These are phyloP conservation scores for Octonoba sinensis DNA, from an alignment of 2,888 invertebrate genomes.

Conservation along the genomic window DNA sequence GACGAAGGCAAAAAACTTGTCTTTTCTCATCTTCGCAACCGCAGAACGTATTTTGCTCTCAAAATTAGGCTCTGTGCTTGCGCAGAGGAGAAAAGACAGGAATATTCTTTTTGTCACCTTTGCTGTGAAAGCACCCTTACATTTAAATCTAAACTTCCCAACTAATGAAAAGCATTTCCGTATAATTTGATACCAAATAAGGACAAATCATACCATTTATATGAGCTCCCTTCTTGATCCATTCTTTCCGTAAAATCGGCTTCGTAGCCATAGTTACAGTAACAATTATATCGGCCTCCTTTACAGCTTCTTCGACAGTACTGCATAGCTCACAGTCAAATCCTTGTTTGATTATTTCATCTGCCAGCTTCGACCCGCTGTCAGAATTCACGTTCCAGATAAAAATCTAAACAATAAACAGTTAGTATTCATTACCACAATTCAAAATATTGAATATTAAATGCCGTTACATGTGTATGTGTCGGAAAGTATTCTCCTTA, in stretches of 20 bases:
- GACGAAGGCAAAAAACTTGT: no score
- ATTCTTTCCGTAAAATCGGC: constrained; percentile 74
- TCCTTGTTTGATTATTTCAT: constrained; percentile 67
- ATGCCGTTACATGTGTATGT: background rate
- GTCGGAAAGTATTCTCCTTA: background rate
- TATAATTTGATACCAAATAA: no score
- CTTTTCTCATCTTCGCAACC: no score
- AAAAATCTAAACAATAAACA: constrained; percentile 68
- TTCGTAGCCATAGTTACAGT: constrained; percentile 75
- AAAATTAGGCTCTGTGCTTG: no score
- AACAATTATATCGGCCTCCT: constrained; percentile 77
- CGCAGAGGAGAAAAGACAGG: no score
- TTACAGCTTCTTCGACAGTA: constrained; percentile 74
- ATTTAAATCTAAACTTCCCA: no score
- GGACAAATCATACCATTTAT: constrained; percentile 75
- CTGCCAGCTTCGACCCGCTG: constrained; percentile 70
- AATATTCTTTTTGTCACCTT: no score
- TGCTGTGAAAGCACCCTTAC: no score
- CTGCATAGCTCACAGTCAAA: constrained; percentile 67
- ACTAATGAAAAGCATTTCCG: no score
- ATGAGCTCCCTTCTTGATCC: constrained; percentile 76
- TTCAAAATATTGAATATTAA: background rate
- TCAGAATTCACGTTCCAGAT: constrained; percentile 75
- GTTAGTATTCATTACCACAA: background rate
- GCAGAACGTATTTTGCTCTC: no score